Percentiles rank a stretch among this genome's conserved stretches.
phyloP scores from a whole-genome alignment of 2,888 invertebrate genomes.

The Trichogramma dendrolimi region DNA sequence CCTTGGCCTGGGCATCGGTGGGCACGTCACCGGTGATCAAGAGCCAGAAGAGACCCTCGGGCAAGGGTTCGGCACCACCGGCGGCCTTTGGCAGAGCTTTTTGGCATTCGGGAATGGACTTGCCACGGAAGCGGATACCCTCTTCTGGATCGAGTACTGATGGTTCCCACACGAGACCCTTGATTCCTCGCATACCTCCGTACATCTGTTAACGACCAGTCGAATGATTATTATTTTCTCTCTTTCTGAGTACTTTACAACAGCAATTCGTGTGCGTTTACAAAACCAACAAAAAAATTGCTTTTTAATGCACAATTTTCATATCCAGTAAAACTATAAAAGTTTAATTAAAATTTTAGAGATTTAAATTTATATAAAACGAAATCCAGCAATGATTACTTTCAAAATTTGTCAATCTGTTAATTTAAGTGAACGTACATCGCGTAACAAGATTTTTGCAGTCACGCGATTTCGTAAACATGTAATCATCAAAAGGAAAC shows the following conservation, averaged over 20 bases:
- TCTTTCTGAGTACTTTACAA: not conserved
- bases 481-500: too few relatives aligned
- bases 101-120: conserved; percentile 90
- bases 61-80: conserved; percentile 79
- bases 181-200: conserved; percentile 95
- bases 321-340: too few relatives aligned
- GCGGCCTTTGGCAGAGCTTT: conserved; percentile 77
- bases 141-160: conserved; percentile 93
- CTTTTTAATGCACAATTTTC: too few relatives aligned
- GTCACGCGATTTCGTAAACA: too few relatives aligned
- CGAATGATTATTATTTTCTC: conserved; percentile 2
- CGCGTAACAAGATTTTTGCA: too few relatives aligned
- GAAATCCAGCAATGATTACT: too few relatives aligned
- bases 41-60: conserved; percentile 93
- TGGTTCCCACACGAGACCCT: conserved; percentile 90
- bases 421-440: too few relatives aligned
- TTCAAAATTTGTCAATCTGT: too few relatives aligned
- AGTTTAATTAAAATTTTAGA: too few relatives aligned
- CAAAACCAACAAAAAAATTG: too few relatives aligned
- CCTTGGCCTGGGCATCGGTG: conserved; percentile 68
- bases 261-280: too few relatives aligned
- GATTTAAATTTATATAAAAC: too few relatives aligned
- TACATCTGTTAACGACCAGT: conserved; percentile 61
- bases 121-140: conserved; percentile 91
- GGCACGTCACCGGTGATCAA: conserved; percentile 86